phyloP scores from a whole-genome alignment of 2,797 vertebrate genomes.

The Gymnothorax javanicus region DNA sequence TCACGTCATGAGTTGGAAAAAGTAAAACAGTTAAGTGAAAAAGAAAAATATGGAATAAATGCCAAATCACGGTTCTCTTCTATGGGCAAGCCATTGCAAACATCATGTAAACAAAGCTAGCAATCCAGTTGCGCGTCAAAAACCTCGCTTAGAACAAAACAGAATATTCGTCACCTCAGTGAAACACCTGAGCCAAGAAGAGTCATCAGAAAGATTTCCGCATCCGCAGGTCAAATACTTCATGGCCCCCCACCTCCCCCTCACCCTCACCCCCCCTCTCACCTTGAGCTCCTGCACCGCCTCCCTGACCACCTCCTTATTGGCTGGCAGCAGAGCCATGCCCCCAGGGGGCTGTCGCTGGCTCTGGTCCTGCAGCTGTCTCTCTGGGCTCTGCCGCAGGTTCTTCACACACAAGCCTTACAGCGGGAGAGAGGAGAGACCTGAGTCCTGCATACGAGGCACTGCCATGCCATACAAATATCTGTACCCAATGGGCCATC shows the following conservation, averaged over 20 bases:
- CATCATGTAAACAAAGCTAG: no score
- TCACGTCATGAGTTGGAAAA: no score
- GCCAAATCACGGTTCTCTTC: no score
- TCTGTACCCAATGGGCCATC: background rate
- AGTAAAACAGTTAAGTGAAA: no score
- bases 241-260: no score
- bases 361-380: constrained; percentile 55
- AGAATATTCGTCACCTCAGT: no score
- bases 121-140: no score
- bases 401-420: constrained; percentile 59
- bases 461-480: background rate
- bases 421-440: background rate
- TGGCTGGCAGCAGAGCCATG: constrained; percentile 59
- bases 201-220: background rate
- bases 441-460: background rate
- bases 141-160: no score
- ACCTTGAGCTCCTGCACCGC: constrained; percentile 68
- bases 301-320: constrained; percentile 56
- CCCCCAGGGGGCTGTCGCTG: constrained; percentile 66
- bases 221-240: background rate
- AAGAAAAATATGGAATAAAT: no score
- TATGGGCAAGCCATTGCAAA: no score
- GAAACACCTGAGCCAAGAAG: no score
- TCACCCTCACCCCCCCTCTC: constrained; percentile 49
- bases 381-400: constrained; percentile 60